Evolutionary conservation across 1,140 invertebrate species (phyloP).

Genomic region (Cephus cinctus): DNA sequence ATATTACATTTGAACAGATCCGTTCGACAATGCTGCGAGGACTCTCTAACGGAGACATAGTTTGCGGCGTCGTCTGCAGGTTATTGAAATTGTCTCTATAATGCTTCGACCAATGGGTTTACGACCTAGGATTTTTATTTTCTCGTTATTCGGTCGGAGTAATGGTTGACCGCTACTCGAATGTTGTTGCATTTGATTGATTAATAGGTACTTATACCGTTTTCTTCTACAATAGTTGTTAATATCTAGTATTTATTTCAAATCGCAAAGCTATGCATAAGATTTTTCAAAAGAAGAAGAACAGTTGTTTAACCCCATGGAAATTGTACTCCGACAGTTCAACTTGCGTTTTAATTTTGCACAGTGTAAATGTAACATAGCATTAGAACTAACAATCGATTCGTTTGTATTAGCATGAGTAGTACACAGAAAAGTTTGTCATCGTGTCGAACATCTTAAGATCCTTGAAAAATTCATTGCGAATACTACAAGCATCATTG

Average conservation of each 20-base stretch:
- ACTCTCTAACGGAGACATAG: too few relatives aligned
- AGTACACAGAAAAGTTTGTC: neutral
- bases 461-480: neutral
- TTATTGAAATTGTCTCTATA: too few relatives aligned
- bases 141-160: neutral
- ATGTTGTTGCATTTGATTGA: neutral
- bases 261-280: neutral
- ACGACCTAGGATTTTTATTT: too few relatives aligned
- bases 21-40: too few relatives aligned
- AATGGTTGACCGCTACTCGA: neutral
- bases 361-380: neutral
- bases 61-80: too few relatives aligned
- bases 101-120: too few relatives aligned
- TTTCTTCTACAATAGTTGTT: neutral
- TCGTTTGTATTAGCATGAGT: neutral
- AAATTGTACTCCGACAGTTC: neutral
- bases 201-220: neutral
- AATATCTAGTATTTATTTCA: neutral
- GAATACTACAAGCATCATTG: too few relatives aligned
- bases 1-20: too few relatives aligned
- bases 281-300: neutral
- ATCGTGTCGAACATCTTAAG: neutral
- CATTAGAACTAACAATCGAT: neutral
- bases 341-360: neutral
- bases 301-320: too few relatives aligned